Percentiles rank a stretch among this genome's conserved stretches.
phyloP scores from a whole-genome alignment of 2,113 vertebrate genomes.

The Zosterops pallidus region DNA sequence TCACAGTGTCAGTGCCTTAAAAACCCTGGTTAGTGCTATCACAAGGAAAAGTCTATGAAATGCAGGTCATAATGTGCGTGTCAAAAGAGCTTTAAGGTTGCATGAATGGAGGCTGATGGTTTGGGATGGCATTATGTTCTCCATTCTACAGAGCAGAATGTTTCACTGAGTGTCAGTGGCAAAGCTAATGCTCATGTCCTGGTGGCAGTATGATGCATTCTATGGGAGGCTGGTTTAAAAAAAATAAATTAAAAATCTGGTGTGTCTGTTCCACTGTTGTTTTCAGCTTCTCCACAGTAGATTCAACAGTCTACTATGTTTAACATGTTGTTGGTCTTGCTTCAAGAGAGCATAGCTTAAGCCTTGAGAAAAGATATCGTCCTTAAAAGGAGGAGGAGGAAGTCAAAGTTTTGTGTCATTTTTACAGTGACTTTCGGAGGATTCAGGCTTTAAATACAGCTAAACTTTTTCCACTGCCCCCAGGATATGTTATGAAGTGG shows the following conservation, averaged over 20 bases:
- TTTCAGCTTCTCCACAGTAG: neutral
- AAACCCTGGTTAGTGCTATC: neutral
- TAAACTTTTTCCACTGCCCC: neutral
- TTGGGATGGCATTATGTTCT: neutral
- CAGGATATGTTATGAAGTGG: neutral
- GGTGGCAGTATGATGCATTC: neutral
- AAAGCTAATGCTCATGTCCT: neutral
- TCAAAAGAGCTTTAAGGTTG: neutral
- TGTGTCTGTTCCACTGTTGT: neutral
- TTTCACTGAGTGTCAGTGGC: neutral
- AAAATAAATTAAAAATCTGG: accelerated
- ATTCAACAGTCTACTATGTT: neutral
- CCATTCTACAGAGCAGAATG: neutral
- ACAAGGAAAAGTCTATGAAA: neutral
- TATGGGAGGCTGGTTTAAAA: neutral
- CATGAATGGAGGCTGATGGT: neutral
- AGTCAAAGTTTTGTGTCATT: neutral
- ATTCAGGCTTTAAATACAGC: neutral
- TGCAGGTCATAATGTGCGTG: neutral
- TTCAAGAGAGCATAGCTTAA: neutral
- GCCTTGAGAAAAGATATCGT: neutral
- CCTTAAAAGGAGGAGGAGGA: neutral
- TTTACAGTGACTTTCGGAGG: neutral
- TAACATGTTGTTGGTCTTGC: neutral
- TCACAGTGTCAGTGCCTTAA: neutral